Conservation (phyloP, 2,888 invertebrate species). For the Acrocyrtus sp. region DNA sequence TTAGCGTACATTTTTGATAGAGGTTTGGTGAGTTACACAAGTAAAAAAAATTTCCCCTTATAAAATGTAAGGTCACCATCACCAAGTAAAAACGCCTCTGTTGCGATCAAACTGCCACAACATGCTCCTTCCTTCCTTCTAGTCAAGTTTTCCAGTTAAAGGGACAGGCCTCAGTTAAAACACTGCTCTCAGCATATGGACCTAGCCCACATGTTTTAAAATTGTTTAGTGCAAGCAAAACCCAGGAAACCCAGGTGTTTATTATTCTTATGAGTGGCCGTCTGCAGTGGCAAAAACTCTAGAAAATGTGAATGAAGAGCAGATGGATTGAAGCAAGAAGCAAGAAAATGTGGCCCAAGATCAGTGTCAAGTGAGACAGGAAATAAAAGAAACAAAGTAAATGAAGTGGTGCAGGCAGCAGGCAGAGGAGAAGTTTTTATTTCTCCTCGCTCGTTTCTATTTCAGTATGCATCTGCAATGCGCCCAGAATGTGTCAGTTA, state of each 20-base stretch:
- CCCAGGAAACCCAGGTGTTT: not conserved
- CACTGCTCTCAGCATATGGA: not conserved
- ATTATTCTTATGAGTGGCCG: not conserved
- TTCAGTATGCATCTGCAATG: too few relatives aligned
- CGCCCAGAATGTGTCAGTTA: too few relatives aligned
- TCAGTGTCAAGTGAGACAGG: slow-evolving; percentile 49
- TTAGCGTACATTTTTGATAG: too few relatives aligned
- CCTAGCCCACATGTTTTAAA: too few relatives aligned
- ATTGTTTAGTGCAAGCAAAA: not conserved
- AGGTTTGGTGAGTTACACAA: not conserved
- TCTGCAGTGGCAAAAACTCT: not conserved
- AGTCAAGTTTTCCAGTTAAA: slow-evolving; percentile 26
- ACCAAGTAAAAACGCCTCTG: not conserved
- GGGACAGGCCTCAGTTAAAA: slow-evolving; percentile 8
- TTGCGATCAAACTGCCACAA: not conserved
- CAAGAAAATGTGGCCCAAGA: slow-evolving; percentile 45
- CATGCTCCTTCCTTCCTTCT: not conserved
- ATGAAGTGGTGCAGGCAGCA: slow-evolving; percentile 14
- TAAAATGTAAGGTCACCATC: too few relatives aligned
- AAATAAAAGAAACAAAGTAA: slow-evolving; percentile 34
- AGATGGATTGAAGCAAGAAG: slow-evolving; percentile 10
- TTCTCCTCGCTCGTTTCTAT: too few relatives aligned
- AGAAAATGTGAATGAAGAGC: slow-evolving; percentile 19
- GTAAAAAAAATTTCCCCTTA: too few relatives aligned
- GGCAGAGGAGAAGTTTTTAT: too few relatives aligned